Base-by-base conservation (phyloP, 2,888 invertebrate species). In the Stictocephala bisonia region DNA sequence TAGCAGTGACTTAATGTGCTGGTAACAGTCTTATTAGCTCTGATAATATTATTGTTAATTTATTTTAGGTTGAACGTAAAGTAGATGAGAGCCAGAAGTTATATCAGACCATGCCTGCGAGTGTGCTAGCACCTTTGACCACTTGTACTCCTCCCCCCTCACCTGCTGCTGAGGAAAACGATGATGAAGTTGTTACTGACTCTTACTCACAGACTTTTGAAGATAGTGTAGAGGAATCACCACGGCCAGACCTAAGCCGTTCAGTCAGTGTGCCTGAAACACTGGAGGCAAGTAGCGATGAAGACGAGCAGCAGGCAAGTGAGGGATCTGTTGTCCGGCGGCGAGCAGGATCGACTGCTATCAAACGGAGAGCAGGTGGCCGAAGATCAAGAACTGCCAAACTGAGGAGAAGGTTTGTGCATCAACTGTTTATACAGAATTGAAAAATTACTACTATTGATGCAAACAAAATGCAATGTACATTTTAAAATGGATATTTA, bases 81-180 rank as follows among this genome's bases (percentile, higher is more conserved):
- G 84, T 88, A 15, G 88, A 88, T 75, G 88, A 89, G 53, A 85
- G 87, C 68, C 88, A 89, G 53, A 90, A 90, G 81, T 82, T 88
- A 29, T 91, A 91, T 82, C 90, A 89, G 84, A 92, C 91, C 18
- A 89, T 92, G 90, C 91, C 91, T 0, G 85, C 88, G 64, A 87
- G 87, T 74, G 84, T 90, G 44, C 83, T 13, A 31, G 31, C 13
- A 31, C 50, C n/a, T 51, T 35, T 35, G 31, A 31, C 22, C 60
- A 27, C 7, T 24, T 24, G 15, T 27, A 56, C 56, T 27, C 56
- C 35, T 35, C 4, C n/a, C n/a, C n/a, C n/a, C n/a, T n/a, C n/a
- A 44, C 7, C 53, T 56, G 76, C 78, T 50, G 74, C 76, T 44
- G 74, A 75, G 51, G 79, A 79, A 20, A 78, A 78, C 4, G 79